Base-by-base conservation (phyloP, 2,113 vertebrate genomes). In the Mastomys natalensis region DNA sequence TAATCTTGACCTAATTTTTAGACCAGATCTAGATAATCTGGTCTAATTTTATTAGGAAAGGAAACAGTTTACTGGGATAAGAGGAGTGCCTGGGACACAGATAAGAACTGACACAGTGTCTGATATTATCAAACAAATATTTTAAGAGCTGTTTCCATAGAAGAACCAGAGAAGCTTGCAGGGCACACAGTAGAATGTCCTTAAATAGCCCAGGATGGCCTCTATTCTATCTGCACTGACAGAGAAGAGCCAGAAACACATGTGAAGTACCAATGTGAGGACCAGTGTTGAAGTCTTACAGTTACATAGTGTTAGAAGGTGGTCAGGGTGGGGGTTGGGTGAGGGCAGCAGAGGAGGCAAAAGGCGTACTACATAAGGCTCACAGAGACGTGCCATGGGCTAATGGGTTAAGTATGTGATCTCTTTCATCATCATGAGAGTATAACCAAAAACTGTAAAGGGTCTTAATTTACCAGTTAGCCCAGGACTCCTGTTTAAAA, bases 381-480 rank as follows among this genome's bases (percentile, higher is more conserved):
- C 70, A 73, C 48, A 82, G 51, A 8, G 45, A 81, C 60, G 21
- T 40, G 29, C 24, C 64, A 37, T 10, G 76, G n/a, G 53, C 22
- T 77, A 48, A 53, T 4, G 53, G 11, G 68, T 60, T 16, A 17
- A 55, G 68, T 34, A 29, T 34, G 77, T 21, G 31, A 90, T 66
- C n/a, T 89, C 55, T 91, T 89, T 26, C 74, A 82, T 87, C 84
- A 89, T n/a, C 66, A 45, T 40, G 17, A 94, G 31, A 88, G 34
- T 26, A 87, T 43, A 55, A 58, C 62, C 43, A 58, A 80, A 68
- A 73, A 37, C 40, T 40, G 24, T 58, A 92, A 96, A 87, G 58
- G 40, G 21, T 70, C 45, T 74, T 64, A 89, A 80, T 48, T 89
- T 77, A n/a, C 13, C 48, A 81, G 68, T 72, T 6, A 40, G 40